These are phyloP conservation scores for Apaloderma vittatum DNA, from an alignment of 2,113 vertebrate genomes.

Conservation along the genomic window DNA sequence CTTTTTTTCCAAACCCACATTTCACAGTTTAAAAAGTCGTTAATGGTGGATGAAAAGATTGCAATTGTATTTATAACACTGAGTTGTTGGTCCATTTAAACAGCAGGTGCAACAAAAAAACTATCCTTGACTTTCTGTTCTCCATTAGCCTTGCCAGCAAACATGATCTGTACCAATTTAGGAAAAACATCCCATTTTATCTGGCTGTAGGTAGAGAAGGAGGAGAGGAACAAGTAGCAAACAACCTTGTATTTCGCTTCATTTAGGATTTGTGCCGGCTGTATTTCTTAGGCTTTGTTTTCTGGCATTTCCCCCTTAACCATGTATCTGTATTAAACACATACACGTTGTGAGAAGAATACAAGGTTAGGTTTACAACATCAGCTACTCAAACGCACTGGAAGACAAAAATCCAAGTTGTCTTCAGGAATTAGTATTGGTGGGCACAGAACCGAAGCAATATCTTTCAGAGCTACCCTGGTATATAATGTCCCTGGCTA, in stretches of 20 bases:
- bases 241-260: background rate
- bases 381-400: background rate
- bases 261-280: background rate
- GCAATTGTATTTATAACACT: background rate
- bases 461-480: background rate
- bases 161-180: background rate
- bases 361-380: background rate
- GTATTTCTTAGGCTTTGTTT: background rate
- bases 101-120: background rate
- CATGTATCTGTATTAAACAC: background rate
- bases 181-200: background rate
- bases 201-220: background rate
- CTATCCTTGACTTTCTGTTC: background rate
- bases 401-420: background rate
- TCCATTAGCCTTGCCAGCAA: background rate
- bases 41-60: background rate
- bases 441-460: background rate
- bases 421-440: background rate
- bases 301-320: background rate
- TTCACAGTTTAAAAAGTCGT: conserved; percentile 10
- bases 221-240: background rate
- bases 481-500: background rate
- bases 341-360: background rate
- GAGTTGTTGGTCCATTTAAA: background rate
- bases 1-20: background rate